These are phyloP conservation scores for Formica aserva DNA, from an alignment of 2,888 invertebrate species.

Conservation along the genomic window DNA sequence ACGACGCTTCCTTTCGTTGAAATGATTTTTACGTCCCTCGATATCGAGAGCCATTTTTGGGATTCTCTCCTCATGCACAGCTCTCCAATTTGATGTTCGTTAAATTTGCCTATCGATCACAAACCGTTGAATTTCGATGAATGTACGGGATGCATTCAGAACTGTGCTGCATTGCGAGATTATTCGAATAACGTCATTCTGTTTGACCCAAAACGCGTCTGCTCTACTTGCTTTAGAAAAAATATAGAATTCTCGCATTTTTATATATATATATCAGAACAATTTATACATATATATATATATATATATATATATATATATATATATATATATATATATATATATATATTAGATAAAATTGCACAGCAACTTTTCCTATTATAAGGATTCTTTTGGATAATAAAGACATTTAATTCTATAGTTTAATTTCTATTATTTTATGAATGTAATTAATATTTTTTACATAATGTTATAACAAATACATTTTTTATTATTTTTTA, in stretches of 20 bases:
- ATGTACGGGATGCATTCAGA: constrained; percentile 13
- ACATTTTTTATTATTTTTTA: not conserved
- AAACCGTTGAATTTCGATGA: constrained; percentile 39
- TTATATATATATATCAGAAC: no score
- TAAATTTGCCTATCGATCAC: constrained; percentile 39
- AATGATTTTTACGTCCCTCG: constrained; percentile 23
- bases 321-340: no score
- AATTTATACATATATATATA: no score
- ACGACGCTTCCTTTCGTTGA: constrained; percentile 30
- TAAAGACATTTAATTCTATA: not conserved
- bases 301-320: no score
- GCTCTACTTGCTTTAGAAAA: not conserved
- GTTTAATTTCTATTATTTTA: no score
- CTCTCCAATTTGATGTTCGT: constrained; percentile 36
- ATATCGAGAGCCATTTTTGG: constrained; percentile 38
- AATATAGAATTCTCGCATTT: not conserved
- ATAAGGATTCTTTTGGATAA: not conserved
- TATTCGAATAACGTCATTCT: constrained; percentile 19
- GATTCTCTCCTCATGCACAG: constrained; percentile 24
- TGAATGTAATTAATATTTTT: not conserved
- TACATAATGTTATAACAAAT: constrained; percentile 2
- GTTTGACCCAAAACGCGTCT: constrained; percentile 5
- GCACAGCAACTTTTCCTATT: not conserved
- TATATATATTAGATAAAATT: not conserved
- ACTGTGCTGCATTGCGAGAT: constrained; percentile 1